Evolutionary conservation across 2,113 vertebrate species (phyloP).

Genomic region (Megaceryle maxima): DNA sequence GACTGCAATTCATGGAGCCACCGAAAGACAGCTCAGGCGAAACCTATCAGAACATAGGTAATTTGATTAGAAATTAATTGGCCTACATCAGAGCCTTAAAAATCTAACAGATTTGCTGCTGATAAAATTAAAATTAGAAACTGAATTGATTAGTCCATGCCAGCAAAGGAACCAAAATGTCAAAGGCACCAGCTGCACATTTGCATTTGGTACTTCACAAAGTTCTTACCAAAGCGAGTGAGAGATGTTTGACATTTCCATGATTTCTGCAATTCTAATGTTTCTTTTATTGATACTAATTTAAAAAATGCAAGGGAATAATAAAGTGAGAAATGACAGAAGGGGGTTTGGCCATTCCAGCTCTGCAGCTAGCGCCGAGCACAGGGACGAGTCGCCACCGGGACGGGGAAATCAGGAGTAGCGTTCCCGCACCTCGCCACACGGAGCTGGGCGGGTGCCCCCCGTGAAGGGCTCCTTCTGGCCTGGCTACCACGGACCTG

Average conservation of each 20-base stretch:
- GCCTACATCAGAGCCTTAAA: conserved; percentile 23
- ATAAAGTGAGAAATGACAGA: neutral
- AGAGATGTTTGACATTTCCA: conserved; percentile 70
- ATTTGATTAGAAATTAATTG: conserved; percentile 60
- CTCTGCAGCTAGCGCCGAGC: fast-evolving
- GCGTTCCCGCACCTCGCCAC: neutral
- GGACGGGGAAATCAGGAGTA: neutral
- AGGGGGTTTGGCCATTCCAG: neutral
- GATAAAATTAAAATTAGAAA: conserved; percentile 64
- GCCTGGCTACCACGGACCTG: fast-evolving
- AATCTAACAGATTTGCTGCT: conserved; percentile 57
- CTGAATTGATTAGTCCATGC: conserved; percentile 61
- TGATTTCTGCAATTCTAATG: conserved; percentile 58
- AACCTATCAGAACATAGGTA: neutral
- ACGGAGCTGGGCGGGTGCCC: no score
- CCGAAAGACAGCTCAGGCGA: neutral
- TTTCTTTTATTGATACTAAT: conserved; percentile 38
- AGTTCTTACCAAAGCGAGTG: conserved; percentile 53
- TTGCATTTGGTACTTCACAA: conserved; percentile 66
- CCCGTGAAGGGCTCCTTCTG: no score
- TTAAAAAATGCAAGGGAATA: neutral
- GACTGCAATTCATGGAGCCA: neutral
- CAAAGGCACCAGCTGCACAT: conserved; percentile 69
- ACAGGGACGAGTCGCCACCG: neutral
- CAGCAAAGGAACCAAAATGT: conserved; percentile 65